A percentile compares a stretch with the other conserved stretches of the same genome.
Evolutionary conservation across 1,140 invertebrate genomes (phyloP).

Genomic region (Drosophila burlai): DNA sequence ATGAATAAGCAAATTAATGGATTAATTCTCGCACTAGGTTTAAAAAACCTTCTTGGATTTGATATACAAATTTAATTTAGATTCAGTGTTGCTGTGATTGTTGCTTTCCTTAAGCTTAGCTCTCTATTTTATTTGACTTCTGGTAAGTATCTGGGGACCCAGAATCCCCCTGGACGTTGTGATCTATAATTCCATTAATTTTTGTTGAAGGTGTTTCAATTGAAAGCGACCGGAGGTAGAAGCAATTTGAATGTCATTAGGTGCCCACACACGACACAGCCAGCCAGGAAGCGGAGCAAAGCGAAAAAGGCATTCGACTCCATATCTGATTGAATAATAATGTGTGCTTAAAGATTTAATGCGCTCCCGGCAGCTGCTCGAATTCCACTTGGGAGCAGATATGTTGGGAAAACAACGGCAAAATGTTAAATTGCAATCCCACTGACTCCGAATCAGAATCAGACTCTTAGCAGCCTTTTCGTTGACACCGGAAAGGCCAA

Average conservation of each 20-base stretch:
- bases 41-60: neutral
- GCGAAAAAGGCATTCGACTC: slow-evolving; percentile 56
- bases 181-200: slow-evolving; percentile 61
- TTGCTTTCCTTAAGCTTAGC: neutral
- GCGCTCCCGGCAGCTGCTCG: slow-evolving; percentile 62
- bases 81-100: neutral
- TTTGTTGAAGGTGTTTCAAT: slow-evolving; percentile 47
- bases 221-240: slow-evolving; percentile 39
- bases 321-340: slow-evolving; percentile 84
- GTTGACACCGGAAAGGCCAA: slow-evolving; percentile 34
- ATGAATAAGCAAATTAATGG: neutral
- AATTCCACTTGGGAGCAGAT: slow-evolving; percentile 35
- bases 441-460: slow-evolving; percentile 28
- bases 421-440: slow-evolving; percentile 65
- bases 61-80: neutral
- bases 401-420: slow-evolving; percentile 22
- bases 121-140: neutral
- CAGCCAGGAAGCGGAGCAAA: slow-evolving; percentile 26
- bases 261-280: slow-evolving; percentile 26
- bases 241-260: slow-evolving; percentile 74
- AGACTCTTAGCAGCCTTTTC: slow-evolving; percentile 6
- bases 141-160: slow-evolving; percentile 13
- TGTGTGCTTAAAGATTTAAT: slow-evolving; percentile 82
- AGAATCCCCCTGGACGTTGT: neutral
- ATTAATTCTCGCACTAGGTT: neutral